Evolutionary conservation across 2,797 vertebrate genomes (phyloP), one percentile per base, ranked within the genome.

Genomic region (Labeo calbasu): DNA sequence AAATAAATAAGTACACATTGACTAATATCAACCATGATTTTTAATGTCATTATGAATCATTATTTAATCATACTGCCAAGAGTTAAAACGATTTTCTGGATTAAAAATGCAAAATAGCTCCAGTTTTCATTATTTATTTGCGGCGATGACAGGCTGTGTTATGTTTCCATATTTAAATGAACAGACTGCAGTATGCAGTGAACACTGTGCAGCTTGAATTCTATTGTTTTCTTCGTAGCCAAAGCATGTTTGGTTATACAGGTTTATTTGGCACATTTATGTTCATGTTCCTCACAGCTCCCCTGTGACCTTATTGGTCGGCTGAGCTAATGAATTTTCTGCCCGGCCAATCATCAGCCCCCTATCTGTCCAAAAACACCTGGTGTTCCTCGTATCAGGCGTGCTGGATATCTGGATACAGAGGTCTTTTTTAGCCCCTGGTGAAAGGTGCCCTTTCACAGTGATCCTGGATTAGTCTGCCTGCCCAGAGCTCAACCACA

Each of bases 371-470:
- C 84, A 70, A 86, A 86, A 91, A 92, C 94, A 94, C 93, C 93
- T 94, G 93, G 91, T 92, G 89, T 92, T 87, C 69, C 86, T 90
- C 86, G 59, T 81, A 55, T 81, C 77, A 70, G 61, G 5, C 73
- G 32, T 23, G 46, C 72, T 55, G 50, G 63, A 57, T 77, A 70
- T 83, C 50, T 77, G 72, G 65, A 68, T 48, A 36, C 36, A 21
- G 65, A 70, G 76, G 72, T 85, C 23, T 77, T 36, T 72, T 85
- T 88, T 6, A 88, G 89, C 83, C 87, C 23, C 90, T 94, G 94
- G 92, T 95, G 81, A 96, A 97, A 0, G 96, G 96, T 36, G 94
- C 36, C 81, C 81, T 83, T 83, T 83, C n/a, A n/a, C 32, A 76
- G 14, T 55, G 61, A 83, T 83, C 81, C 71, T 68, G 36, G 82